These are phyloP conservation scores for Premnoplex brunnescens DNA, from an alignment of 2,797 vertebrate species.

Conservation along the genomic window DNA sequence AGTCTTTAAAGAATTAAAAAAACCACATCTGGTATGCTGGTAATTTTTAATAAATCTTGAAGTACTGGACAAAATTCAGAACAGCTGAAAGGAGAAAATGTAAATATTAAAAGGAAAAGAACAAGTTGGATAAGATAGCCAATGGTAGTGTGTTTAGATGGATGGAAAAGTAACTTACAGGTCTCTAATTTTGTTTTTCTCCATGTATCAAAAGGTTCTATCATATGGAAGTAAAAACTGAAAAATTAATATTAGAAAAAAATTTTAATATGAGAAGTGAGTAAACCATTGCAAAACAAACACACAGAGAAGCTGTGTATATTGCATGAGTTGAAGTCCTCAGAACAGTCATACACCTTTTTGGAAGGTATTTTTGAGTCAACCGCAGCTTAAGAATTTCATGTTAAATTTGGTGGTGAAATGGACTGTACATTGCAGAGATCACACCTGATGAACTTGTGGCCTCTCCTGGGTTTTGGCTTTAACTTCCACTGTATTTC, in stretches of 20 bases:
- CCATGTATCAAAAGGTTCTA: background rate
- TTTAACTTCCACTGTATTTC: background rate
- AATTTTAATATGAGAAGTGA: background rate
- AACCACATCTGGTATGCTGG: background rate
- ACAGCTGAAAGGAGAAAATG: background rate
- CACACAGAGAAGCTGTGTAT: fast-evolving
- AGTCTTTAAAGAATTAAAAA: slow-evolving; percentile 23
- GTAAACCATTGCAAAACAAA: background rate
- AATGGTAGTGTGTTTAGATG: background rate
- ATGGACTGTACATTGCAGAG: background rate
- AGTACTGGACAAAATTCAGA: background rate
- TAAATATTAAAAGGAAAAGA: background rate
- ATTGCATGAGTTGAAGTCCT: background rate
- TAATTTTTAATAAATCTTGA: slow-evolving; percentile 10
- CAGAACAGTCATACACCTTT: background rate
- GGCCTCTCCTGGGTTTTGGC: background rate
- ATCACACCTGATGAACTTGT: background rate
- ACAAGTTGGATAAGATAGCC: background rate
- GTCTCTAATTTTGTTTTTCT: background rate
- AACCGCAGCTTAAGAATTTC: background rate
- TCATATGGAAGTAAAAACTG: background rate
- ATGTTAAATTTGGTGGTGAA: background rate
- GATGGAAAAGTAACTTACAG: background rate
- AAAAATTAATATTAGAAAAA: background rate
- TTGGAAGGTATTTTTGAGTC: background rate